These are phyloP conservation scores for Scaptomyza caliginosa DNA, from an alignment of 2,888 invertebrate genomes.

Conservation along the genomic window DNA sequence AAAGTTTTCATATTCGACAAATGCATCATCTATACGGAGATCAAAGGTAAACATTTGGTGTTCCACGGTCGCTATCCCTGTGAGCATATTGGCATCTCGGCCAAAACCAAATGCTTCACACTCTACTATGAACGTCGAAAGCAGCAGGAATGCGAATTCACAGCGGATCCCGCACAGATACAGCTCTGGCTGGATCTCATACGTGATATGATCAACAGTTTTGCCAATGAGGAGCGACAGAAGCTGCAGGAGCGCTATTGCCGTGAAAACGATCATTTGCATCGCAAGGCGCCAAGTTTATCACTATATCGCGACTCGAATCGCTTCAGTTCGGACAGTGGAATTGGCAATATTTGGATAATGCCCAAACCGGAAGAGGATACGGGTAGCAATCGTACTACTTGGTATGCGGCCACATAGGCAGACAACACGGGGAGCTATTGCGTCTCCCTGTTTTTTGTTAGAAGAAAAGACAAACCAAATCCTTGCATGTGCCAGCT, in stretches of 20 bases:
- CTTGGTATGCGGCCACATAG: slow-evolving; percentile 81
- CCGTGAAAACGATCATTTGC: slow-evolving; percentile 79
- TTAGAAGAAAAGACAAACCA: not conserved
- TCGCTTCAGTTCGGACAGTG: slow-evolving; percentile 83
- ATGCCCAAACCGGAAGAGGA: slow-evolving; percentile 79
- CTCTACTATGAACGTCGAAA: slow-evolving; percentile 82
- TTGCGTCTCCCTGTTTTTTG: no score
- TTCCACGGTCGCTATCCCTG: slow-evolving; percentile 84
- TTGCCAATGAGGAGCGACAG: slow-evolving; percentile 79
- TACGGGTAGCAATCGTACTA: slow-evolving; percentile 74
- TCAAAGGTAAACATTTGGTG: slow-evolving; percentile 81
- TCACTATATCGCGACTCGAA: slow-evolving; percentile 82
- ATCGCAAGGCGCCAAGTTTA: slow-evolving; percentile 80
- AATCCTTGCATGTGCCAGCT: not conserved
- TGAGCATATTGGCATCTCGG: slow-evolving; percentile 81
- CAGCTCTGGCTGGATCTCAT: slow-evolving; percentile 81
- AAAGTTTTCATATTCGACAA: slow-evolving; percentile 84
- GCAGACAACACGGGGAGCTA: not conserved
- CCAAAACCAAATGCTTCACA: slow-evolving; percentile 80
- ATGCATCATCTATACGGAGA: slow-evolving; percentile 83
- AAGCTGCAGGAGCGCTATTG: slow-evolving; percentile 80
- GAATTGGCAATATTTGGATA: slow-evolving; percentile 82
- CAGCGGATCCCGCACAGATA: slow-evolving; percentile 73
- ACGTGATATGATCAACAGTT: slow-evolving; percentile 81
- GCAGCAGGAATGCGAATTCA: slow-evolving; percentile 83